A percentile compares a stretch with the other conserved stretches of the same genome.
Evolutionary conservation across 2,888 invertebrate genomes (phyloP).

Genomic region (Drosophila pegasa): DNA sequence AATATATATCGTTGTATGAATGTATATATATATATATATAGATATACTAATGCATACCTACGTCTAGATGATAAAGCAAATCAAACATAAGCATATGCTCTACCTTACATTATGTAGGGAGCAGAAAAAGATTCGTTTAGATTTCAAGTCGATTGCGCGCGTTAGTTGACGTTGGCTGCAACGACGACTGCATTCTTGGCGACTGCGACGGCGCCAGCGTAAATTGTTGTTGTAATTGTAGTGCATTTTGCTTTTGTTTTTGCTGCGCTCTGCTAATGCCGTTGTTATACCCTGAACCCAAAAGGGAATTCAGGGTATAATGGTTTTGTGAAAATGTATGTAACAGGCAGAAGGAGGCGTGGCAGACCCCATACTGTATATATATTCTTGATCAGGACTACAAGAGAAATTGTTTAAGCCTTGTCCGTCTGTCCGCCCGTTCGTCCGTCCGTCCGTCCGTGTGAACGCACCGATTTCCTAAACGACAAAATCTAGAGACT

Average conservation of each 20-base stretch:
- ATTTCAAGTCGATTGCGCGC: constrained; percentile 32
- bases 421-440: too few species aligned
- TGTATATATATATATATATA: background rate
- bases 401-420: too few species aligned
- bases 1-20: too few species aligned
- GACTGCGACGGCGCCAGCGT: constrained; percentile 5
- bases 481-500: too few species aligned
- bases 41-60: background rate
- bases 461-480: too few species aligned
- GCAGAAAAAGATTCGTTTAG: constrained; percentile 20
- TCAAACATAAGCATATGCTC: background rate
- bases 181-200: background rate
- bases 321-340: too few species aligned
- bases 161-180: constrained; percentile 3
- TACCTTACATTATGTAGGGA: background rate
- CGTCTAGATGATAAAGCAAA: background rate
- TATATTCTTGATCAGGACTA: too few species aligned
- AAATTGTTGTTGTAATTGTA: constrained; percentile 7
- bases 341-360: too few species aligned
- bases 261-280: constrained; percentile 21
- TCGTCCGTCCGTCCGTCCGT: too few species aligned
- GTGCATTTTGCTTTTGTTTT: constrained; percentile 19
- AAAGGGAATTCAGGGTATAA: too few species aligned
- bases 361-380: too few species aligned
- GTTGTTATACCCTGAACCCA: too few species aligned